Conservation (phyloP, 2,797 vertebrate species). For the Eulemur rubriventer region DNA sequence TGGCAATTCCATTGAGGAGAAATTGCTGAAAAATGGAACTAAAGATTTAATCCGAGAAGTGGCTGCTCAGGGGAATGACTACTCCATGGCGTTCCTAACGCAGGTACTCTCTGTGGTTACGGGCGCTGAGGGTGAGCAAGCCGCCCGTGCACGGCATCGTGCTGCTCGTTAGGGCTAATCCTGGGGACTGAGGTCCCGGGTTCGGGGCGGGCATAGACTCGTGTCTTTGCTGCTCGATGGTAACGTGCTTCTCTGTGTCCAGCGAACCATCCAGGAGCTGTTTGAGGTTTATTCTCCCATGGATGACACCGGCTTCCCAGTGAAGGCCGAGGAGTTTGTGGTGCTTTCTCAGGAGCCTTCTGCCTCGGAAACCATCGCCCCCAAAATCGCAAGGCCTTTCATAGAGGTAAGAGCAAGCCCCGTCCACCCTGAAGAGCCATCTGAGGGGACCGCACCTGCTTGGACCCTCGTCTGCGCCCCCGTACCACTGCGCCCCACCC, state of each 20-base stretch:
- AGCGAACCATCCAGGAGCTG: constrained; percentile 98
- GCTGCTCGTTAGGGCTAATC: neutral
- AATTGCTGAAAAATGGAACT: constrained; percentile 93
- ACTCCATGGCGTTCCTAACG: constrained; percentile 93
- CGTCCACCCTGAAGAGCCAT: neutral
- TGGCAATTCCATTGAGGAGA: constrained; percentile 94
- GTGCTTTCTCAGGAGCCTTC: constrained; percentile 97
- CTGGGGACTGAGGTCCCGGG: rapidly evolving
- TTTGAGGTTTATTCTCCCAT: constrained; percentile 93
- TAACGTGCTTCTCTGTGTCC: neutral
- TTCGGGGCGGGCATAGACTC: neutral
- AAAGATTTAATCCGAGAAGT: constrained; percentile 95
- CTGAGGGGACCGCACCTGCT: neutral
- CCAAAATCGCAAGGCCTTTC: constrained; percentile 96
- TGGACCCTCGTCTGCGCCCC: neutral
- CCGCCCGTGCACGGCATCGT: neutral
- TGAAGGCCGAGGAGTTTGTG: constrained; percentile 98
- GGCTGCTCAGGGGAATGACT: constrained; percentile 94
- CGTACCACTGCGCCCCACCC: neutral
- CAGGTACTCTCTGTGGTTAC: constrained; percentile 84
- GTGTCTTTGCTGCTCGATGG: neutral
- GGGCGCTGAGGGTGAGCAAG: neutral
- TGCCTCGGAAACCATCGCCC: constrained; percentile 94
- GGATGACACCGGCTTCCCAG: constrained; percentile 93
- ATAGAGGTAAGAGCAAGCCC: constrained; percentile 87